A percentile compares a stretch with the other conserved stretches of the same genome.
Evolutionary conservation across 2,797 vertebrate species (phyloP).

Genomic region (Agapornis canus): DNA sequence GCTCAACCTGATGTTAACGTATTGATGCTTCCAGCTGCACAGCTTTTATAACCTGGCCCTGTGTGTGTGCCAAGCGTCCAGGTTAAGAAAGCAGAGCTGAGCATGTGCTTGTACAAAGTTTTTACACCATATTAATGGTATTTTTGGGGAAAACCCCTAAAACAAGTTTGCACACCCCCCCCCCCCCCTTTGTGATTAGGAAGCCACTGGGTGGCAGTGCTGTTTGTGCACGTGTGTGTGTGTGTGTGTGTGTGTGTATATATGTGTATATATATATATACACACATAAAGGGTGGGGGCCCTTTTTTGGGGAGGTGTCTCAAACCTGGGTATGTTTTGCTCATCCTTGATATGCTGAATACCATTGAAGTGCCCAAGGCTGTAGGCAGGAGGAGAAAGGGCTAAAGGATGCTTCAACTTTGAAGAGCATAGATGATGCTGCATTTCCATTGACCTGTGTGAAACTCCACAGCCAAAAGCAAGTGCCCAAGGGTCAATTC

Average conservation of each 20-base stretch:
- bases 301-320: no score
- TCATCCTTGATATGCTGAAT: not conserved
- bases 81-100: not conserved
- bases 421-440: fast-evolving
- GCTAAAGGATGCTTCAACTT: not conserved
- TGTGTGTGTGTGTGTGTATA: no score
- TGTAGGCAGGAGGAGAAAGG: not conserved
- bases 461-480: not conserved
- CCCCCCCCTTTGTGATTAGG: not conserved
- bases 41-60: not conserved
- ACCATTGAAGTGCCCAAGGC: not conserved
- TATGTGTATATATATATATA: fast-evolving
- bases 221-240: not conserved
- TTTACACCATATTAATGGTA: not conserved
- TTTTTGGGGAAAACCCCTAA: not conserved
- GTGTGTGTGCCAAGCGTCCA: not conserved
- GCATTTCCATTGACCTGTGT: fast-evolving
- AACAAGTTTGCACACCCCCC: not conserved
- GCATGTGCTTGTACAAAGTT: fast-evolving
- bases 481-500: not conserved
- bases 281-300: fast-evolving
- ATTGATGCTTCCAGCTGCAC: not conserved
- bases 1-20: not conserved
- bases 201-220: constrained; percentile 69
- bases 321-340: not conserved